Evolutionary conservation across 2,797 vertebrate species (phyloP), one percentile per base, ranked within the genome.

Genomic region (Lutjanus argentimaculatus): DNA sequence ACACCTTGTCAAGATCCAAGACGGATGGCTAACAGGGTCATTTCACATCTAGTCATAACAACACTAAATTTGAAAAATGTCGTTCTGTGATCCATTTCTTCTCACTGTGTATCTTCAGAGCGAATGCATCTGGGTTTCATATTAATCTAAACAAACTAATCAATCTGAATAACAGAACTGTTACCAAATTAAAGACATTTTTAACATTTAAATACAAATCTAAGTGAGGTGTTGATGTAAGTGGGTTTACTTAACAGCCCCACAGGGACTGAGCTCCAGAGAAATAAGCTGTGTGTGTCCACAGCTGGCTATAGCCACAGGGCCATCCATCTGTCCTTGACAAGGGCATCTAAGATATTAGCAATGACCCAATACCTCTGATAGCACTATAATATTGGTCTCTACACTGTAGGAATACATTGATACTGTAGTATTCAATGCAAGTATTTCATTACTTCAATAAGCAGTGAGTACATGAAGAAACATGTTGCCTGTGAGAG

Each of bases 41-140:
- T 80, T 87, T 91, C 75, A 84, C 86, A 84, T 79, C 77, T 81
- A 68, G 74, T 89, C 86, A 83, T 75, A 77, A 92, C 51, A 80
- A 85, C 84, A 88, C 83, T 72, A 87, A 75, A 80, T 81, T 72
- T 87, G 79, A 90, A 81, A 90, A 77, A 83, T 75, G 63, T 72
- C 68, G 63, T 76, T 73, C n/a, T 53, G 74, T 40, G 71, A 53
- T n/a, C 0, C 17, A 3, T 79, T 73, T 72, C 53, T 65, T 53
- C 45, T 48, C 43, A 42, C 77, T 55, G 51, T 83, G 75, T 13
- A 76, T 84, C 72, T 70, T 72, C n/a, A 51, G 42, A 36, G 55
- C 2, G 59, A 72, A 83, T 43, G 45, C 10, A 53, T 77, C 76
- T 57, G 42, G 56, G 59, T 63, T 75, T 74, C 30, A 36, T 25